These are phyloP conservation scores for Tinea pellionella DNA, from an alignment of 2,888 invertebrate genomes.

Conservation along the genomic window DNA sequence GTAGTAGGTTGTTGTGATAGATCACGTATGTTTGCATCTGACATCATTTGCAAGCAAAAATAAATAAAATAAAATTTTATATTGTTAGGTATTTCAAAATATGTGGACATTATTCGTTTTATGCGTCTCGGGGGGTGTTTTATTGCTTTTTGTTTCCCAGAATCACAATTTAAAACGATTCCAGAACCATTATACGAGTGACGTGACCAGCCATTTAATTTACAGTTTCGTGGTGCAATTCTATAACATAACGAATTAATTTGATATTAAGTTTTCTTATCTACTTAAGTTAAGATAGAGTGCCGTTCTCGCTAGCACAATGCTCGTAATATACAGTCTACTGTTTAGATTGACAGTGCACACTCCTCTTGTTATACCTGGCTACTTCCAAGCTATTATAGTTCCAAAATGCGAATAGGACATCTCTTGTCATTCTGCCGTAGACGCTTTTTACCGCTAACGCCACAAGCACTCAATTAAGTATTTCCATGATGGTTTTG, in stretches of 20 bases:
- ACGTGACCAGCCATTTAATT: background rate
- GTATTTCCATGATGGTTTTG: no score
- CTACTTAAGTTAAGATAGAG: background rate
- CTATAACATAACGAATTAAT: background rate
- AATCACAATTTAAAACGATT: background rate
- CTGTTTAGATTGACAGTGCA: no score
- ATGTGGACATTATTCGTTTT: slow-evolving; percentile 38
- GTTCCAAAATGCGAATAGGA: no score
- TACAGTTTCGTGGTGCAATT: background rate
- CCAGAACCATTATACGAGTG: background rate
- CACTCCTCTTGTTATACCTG: no score
- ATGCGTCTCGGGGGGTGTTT: slow-evolving; percentile 34
- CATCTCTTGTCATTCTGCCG: no score
- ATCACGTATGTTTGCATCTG: slow-evolving; percentile 49
- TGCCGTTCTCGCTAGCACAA: no score
- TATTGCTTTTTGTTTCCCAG: slow-evolving; percentile 37
- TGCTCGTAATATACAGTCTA: no score
- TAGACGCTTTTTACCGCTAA: no score
- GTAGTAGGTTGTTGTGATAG: slow-evolving; percentile 30
- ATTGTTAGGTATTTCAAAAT: slow-evolving; percentile 47
- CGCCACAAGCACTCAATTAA: no score
- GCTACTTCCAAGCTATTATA: no score
- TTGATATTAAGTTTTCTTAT: background rate
- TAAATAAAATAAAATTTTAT: slow-evolving; percentile 30
- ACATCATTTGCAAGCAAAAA: slow-evolving; percentile 56